A percentile compares a stretch with the other conserved stretches of the same genome.
Evolutionary conservation across 2,113 vertebrate species (phyloP).

Genomic region (Elephas maximus): DNA sequence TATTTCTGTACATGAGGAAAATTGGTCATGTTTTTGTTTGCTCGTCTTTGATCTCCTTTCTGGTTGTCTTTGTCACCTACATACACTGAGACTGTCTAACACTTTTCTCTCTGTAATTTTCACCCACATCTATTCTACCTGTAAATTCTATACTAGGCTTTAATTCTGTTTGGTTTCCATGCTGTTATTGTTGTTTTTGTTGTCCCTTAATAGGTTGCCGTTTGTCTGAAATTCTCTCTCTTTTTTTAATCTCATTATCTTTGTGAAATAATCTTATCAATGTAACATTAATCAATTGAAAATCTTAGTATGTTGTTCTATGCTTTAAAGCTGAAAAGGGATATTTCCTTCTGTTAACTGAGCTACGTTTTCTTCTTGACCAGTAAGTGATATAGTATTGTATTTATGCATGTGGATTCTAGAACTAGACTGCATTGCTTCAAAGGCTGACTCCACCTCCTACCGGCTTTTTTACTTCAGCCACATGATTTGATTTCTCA

Average conservation of each 20-base stretch:
- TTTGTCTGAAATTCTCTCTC: neutral
- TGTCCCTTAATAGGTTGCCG: neutral
- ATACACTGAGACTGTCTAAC: neutral
- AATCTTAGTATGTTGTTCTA: neutral
- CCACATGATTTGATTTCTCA: neutral
- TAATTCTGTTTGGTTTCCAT: neutral
- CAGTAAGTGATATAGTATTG: neutral
- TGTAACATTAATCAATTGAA: neutral
- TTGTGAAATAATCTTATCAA: neutral
- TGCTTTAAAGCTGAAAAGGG: neutral
- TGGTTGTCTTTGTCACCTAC: neutral
- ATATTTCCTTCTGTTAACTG: neutral
- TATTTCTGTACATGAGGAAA: neutral
- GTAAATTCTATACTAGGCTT: neutral
- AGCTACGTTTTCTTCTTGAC: neutral
- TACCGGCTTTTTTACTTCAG: neutral
- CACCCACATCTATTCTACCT: neutral
- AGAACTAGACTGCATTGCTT: neutral
- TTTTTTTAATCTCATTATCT: neutral
- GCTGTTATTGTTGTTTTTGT: neutral
- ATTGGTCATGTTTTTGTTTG: neutral
- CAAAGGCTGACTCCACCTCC: neutral
- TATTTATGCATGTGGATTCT: neutral
- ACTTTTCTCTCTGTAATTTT: constrained; percentile 15
- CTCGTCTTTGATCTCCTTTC: too few relatives aligned